Base-by-base conservation (phyloP, 2,113 vertebrate species). In the Rhinogobius similis region DNA sequence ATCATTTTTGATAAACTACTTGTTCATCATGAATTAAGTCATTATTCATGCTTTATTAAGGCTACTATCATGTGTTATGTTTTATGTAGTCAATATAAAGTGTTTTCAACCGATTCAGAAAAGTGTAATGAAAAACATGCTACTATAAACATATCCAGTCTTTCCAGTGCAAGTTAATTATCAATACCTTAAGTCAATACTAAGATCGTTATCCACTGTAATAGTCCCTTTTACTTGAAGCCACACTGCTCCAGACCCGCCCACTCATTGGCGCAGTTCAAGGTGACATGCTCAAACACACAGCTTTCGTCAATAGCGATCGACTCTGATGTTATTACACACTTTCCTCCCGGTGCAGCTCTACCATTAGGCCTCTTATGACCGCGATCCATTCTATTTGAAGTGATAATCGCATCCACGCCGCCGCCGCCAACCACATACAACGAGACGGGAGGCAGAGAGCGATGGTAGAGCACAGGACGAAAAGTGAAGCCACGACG, bases 351-450 rank as follows among this genome's bases (percentile, higher is more conserved):
- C 80, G 52, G 76, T 44, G 61, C 76, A 7, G 65, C 78, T 69
- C 74, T 70, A 79, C 78, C 85, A 85, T 87, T 87, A 88, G 82
- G 70, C 86, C 81, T 75, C 82, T 88, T 81, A 86, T 82, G 82
- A 84, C 79, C 86, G 77, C 85, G 84, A 89, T 88, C 83, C 88
- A 86, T 89, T 87, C 83, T 86, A 83, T 89, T 88, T 87, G 87
- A 90, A 88, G 83, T 80, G 84, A 88, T 90, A 86, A 89, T 84
- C 81, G 82, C 79, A 66, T 75, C 79, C 75, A 77, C 76, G 39
- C 32, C 76, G 68, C 59, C 76, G 1, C 11, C 81, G 83, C 89
- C 89, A 84, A 72, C 79, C 44, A 67, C 6, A 10, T 67, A 72
- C 75, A 85, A 76, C 72, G 81, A 77, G 77, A 76, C 18, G 46